Conservation (phyloP, 2,888 invertebrate genomes). For the Tenodera sinensis region DNA sequence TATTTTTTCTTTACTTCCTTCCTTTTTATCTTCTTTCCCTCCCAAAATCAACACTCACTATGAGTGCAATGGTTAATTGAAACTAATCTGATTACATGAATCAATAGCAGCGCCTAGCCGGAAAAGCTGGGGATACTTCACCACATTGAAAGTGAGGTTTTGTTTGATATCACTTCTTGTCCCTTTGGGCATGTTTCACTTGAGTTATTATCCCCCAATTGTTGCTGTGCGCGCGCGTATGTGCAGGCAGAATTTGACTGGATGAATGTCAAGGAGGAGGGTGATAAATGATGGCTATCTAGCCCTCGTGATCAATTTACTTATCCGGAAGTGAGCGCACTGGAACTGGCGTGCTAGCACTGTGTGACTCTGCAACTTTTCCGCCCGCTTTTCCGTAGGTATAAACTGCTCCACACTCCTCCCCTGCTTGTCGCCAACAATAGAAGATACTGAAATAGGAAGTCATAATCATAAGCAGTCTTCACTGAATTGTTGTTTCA, state of each 20-base stretch:
- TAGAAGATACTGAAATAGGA: not conserved
- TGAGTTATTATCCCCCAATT: not conserved
- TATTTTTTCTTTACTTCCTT: too few species aligned
- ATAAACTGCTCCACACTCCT: not conserved
- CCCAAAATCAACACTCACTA: too few species aligned
- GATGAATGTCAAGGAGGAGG: constrained; percentile 1
- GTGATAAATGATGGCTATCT: constrained; percentile 15
- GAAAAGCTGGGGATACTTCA: not conserved
- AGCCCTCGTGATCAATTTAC: constrained; percentile 12
- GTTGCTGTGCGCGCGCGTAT: not conserved
- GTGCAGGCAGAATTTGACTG: constrained; percentile 5
- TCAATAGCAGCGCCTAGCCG: too few species aligned
- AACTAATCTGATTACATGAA: too few species aligned
- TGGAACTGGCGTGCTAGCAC: too few species aligned
- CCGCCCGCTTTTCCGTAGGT: not conserved
- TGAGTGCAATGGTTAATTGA: too few species aligned
- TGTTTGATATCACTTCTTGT: not conserved
- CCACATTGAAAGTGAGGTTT: not conserved
- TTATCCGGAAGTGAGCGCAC: not conserved
- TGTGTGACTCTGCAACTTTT: not conserved
- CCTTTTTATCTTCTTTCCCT: too few species aligned
- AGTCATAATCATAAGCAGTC: not conserved
- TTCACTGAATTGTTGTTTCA: too few species aligned
- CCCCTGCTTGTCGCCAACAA: not conserved
- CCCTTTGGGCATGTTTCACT: not conserved